Base-by-base conservation (phyloP, 1,140 invertebrate species). In the Lepidurus packardi region DNA sequence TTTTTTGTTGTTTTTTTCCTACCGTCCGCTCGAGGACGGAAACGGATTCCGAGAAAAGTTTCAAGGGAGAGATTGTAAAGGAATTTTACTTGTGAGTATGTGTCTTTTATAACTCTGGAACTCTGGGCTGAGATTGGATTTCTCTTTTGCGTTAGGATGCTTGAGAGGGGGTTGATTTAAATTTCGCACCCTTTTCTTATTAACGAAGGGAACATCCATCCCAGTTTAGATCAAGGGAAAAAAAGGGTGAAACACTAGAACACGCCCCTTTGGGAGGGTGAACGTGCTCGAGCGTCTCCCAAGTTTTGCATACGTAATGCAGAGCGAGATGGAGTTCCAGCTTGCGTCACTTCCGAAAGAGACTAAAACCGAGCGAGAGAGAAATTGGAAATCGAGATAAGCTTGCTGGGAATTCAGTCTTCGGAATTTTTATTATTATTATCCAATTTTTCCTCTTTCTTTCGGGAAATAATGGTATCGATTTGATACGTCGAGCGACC, bases 161-260 rank as follows among this genome's bases (percentile, higher is more conserved):
- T 9, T 65, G 53, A 65, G 13, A 11, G 13, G 53, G 53, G 8
- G 13, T 65, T 13, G 13, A n/a, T 65, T 16, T 11, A n/a, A n/a
- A 65, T 65, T 65, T 65, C 53, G 53, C 53, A 65, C 53, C 53
- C 53, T 21, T 65, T 65, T 16, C 53, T 65, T 65, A 16, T 65
- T 65, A 65, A 21, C 53, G 53, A 65, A 65, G 16, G n/a, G 53
- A 13, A 7, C 34, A 16, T 21, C 16, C 16, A 9, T 7, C 16
- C 16, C 21, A 65, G 8, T 65, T 65, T 65, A 16, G 1, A 47
- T 9, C 16, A 16, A 16, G 53, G 21, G 10, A 65, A 65, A 65
- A 65, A 65, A 16, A 21, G 53, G 13, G 21, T 65, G 53, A 65
- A 65, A 21, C 53, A 65, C 16, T 65, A 65, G 53, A 65, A 65